These are phyloP conservation scores for Campoletis sonorensis DNA, from an alignment of 1,140 invertebrate genomes.

Conservation along the genomic window DNA sequence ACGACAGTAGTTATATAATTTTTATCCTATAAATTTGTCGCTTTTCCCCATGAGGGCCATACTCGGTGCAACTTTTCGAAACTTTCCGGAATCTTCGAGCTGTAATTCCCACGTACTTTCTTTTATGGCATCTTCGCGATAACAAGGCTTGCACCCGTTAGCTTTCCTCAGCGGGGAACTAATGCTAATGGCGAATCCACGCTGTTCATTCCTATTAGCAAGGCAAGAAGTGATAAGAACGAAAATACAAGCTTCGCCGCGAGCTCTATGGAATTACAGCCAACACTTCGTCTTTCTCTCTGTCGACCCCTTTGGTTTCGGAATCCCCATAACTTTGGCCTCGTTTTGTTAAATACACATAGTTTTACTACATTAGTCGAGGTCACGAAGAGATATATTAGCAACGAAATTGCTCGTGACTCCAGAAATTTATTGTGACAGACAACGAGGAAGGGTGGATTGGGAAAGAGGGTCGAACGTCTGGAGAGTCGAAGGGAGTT, in stretches of 20 bases:
- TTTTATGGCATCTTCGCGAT: neutral
- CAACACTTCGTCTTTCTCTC: constrained; percentile 5
- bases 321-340: neutral
- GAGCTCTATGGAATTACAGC: neutral
- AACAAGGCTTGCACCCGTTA: neutral
- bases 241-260: constrained; percentile 10
- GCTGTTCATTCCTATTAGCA: neutral
- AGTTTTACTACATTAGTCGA: constrained; percentile 5
- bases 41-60: neutral
- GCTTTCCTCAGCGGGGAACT: constrained; percentile 14
- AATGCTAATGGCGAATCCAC: neutral
- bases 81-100: neutral
- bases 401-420: constrained; percentile 44
- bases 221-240: neutral
- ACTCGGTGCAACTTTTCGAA: neutral
- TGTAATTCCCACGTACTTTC: neutral
- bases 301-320: neutral
- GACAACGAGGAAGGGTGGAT: neutral
- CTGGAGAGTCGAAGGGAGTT: neutral
- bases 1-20: no score
- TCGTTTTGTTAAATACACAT: neutral
- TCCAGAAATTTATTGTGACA: constrained; percentile 46
- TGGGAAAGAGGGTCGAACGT: neutral
- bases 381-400: constrained; percentile 43
- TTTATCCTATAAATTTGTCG: neutral